phyloP scores from a whole-genome alignment of 2,888 invertebrate species.

The Drosophila testacea region DNA sequence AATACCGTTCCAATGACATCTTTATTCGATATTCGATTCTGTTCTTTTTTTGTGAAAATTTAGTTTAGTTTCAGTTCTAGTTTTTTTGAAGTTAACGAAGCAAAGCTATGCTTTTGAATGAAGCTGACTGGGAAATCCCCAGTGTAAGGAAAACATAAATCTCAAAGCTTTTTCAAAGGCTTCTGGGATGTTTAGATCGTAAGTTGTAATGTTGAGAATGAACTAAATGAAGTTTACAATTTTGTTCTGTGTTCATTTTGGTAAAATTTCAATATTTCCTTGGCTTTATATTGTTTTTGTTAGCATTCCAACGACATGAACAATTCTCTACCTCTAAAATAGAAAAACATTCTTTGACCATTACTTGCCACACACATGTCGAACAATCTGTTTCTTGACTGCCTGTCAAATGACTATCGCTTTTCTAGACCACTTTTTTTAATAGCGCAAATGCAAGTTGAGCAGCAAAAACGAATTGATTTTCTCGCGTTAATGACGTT shows the following conservation, averaged over 20 bases:
- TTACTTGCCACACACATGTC: slow-evolving; percentile 40
- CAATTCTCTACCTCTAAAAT: too few species aligned
- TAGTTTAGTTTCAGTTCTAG: not conserved
- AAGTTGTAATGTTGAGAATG: too few species aligned
- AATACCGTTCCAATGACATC: slow-evolving; percentile 11
- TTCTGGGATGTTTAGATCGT: not conserved
- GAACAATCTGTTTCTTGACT: slow-evolving; percentile 19
- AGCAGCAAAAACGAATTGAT: slow-evolving; percentile 51
- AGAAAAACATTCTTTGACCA: slow-evolving; percentile 21
- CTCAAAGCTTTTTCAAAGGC: not conserved
- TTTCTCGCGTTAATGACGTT: slow-evolving; percentile 57
- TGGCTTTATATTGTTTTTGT: too few species aligned
- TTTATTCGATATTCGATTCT: not conserved
- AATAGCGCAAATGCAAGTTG: slow-evolving; percentile 35
- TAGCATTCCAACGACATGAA: not conserved
- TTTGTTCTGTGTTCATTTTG: too few species aligned
- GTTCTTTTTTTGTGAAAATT: slow-evolving; percentile 8
- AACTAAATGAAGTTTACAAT: too few species aligned
- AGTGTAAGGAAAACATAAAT: not conserved
- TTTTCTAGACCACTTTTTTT: slow-evolving; percentile 26
- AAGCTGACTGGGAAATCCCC: not conserved
- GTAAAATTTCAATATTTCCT: too few species aligned
- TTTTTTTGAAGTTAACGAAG: slow-evolving; percentile 8
- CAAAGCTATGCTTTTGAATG: slow-evolving; percentile 1
- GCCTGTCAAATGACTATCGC: slow-evolving; percentile 40